Evolutionary conservation across 2,113 vertebrate genomes (phyloP).

Genomic region (Hiodon alosoides): DNA sequence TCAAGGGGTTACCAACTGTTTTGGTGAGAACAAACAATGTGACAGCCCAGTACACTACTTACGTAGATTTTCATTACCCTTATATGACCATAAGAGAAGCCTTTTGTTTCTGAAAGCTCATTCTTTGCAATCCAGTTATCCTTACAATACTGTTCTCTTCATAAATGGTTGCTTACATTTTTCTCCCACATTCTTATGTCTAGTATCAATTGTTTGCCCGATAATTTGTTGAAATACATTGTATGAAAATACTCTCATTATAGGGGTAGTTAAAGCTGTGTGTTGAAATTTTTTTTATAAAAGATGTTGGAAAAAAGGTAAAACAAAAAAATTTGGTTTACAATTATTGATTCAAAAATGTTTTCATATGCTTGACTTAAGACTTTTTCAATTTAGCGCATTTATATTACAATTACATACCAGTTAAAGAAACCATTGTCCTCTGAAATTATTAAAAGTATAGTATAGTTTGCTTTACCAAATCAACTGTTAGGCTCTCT

Average conservation of each 20-base stretch:
- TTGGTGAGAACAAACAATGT: neutral
- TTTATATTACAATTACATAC: no score
- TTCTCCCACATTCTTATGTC: neutral
- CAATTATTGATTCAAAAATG: no score
- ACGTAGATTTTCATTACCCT: constrained; percentile 51
- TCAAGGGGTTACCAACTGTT: neutral
- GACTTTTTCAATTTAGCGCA: no score
- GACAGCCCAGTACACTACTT: constrained; percentile 30
- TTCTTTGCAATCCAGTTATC: constrained; percentile 18
- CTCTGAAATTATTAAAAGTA: no score
- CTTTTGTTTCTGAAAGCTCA: constrained; percentile 51
- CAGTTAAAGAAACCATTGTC: no score
- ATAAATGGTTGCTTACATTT: neutral
- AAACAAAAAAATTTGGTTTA: no score
- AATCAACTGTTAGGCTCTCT: no score
- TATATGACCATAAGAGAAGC: constrained; percentile 47
- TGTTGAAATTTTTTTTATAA: neutral
- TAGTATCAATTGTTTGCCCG: no score
- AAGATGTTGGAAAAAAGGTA: no score
- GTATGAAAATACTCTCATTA: neutral
- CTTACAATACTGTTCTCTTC: constrained; percentile 41
- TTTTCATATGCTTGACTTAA: no score
- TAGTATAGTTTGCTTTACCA: no score
- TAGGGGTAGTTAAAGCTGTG: neutral
- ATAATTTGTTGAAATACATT: neutral